Evolutionary conservation across 2,888 invertebrate genomes (phyloP).

Genomic region (Nasonovia ribisnigri): DNA sequence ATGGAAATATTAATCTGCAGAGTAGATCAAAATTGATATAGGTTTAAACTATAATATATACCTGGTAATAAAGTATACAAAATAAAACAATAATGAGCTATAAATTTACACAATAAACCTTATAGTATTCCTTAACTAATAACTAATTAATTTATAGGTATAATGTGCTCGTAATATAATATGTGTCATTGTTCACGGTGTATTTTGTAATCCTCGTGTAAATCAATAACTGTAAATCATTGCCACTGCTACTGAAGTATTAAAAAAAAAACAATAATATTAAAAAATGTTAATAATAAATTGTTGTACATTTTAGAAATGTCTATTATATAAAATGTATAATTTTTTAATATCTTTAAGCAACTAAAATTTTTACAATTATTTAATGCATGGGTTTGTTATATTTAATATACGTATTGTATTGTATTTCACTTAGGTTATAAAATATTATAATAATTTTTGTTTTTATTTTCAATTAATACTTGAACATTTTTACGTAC

Average conservation of each 20-base stretch:
- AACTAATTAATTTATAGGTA: background rate
- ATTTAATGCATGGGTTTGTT: background rate
- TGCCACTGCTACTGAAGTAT: background rate
- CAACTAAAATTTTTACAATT: background rate
- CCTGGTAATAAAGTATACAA: background rate
- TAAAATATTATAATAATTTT: background rate
- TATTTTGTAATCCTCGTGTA: background rate
- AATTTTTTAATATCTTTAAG: background rate
- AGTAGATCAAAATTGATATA: background rate
- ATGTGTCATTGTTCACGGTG: background rate
- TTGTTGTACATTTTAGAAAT: background rate
- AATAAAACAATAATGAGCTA: background rate
- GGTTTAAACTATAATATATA: background rate
- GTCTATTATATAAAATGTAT: background rate
- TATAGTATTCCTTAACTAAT: background rate
- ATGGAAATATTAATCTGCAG: background rate
- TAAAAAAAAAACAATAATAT: background rate
- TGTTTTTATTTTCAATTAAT: too few species aligned
- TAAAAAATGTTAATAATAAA: background rate
- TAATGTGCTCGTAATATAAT: too few species aligned
- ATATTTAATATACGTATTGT: background rate
- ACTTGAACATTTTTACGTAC: background rate
- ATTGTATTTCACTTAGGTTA: background rate
- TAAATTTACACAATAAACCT: background rate
- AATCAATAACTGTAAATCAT: too few species aligned